phyloP scores from a whole-genome alignment of 1,140 invertebrate species.

The Anoplophora glabripennis region DNA sequence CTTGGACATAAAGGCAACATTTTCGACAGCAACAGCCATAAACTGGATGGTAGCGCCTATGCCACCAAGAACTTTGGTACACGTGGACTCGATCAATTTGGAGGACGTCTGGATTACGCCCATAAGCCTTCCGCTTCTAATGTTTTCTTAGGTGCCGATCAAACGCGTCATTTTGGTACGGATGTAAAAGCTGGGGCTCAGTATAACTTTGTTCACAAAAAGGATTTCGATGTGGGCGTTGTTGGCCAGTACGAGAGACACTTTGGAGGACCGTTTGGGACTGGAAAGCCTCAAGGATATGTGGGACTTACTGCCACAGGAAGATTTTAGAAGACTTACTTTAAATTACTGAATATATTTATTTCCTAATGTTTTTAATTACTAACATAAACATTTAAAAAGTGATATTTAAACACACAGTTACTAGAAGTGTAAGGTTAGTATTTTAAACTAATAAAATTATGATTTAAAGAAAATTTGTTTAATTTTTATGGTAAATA shows the following conservation, averaged over 20 bases:
- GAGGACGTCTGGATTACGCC: conserved; percentile 20
- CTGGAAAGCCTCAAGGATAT: conserved; percentile 3
- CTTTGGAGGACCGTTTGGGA: conserved; percentile 19
- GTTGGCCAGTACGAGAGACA: conserved; percentile 19
- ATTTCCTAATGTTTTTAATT: too few species aligned
- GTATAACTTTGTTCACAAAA: conserved; percentile 15
- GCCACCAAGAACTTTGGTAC: conserved; percentile 14
- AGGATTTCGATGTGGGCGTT: conserved; percentile 16
- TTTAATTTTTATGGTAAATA: too few species aligned
- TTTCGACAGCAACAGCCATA: conserved; percentile 20
- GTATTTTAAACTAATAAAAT: too few species aligned
- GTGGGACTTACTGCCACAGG: too few species aligned
- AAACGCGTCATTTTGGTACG: conserved; percentile 11
- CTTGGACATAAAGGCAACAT: conserved; percentile 16
- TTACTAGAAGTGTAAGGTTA: too few species aligned
- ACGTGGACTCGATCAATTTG: conserved; percentile 14
- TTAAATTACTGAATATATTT: too few species aligned
- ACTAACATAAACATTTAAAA: too few species aligned
- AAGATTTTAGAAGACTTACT: too few species aligned
- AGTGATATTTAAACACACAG: too few species aligned
- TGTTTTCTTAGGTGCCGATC: conserved; percentile 16
- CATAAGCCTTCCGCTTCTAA: conserved; percentile 19
- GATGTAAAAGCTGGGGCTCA: conserved; percentile 19
- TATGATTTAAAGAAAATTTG: too few species aligned
- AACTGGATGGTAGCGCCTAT: conserved; percentile 15